A percentile compares a stretch with the other conserved stretches of the same genome.
phyloP scores from a whole-genome alignment of 2,797 vertebrate species.

The Melopsittacus undulatus region DNA sequence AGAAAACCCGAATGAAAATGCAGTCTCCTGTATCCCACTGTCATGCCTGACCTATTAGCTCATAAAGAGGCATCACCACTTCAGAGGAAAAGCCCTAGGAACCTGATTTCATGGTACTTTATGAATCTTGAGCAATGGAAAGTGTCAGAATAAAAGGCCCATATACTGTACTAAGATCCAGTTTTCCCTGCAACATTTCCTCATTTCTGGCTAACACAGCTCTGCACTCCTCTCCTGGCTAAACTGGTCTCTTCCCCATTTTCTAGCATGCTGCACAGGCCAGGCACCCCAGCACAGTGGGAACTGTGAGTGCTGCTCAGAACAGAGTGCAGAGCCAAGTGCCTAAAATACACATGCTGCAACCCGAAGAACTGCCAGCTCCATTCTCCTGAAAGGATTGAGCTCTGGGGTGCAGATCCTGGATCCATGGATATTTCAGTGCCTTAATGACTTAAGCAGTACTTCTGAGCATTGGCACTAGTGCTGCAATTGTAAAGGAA shows the following conservation, averaged over 20 bases:
- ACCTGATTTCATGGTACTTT: not conserved
- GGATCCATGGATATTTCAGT: not conserved
- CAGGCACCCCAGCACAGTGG: fast-evolving
- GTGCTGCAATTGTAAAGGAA: not conserved
- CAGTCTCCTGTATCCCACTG: fast-evolving
- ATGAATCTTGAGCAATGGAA: not conserved
- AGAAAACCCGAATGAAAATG: not conserved
- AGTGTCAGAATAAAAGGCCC: not conserved
- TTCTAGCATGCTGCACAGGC: fast-evolving
- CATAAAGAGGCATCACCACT: not conserved
- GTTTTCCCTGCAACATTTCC: not conserved
- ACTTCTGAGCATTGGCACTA: not conserved
- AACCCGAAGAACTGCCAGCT: not conserved
- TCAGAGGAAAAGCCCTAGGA: not conserved
- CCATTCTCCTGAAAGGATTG: not conserved
- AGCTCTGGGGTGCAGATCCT: not conserved
- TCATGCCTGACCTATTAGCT: not conserved
- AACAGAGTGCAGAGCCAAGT: not conserved
- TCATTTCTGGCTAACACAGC: not conserved
- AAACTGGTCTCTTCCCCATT: fast-evolving
- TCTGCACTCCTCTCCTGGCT: not conserved
- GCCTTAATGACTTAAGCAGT: not conserved
- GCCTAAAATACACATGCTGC: not conserved
- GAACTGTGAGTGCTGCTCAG: not conserved
- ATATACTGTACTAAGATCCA: not conserved